phyloP scores from a whole-genome alignment of 2,797 vertebrate genomes.

The Silurus aristotelis region DNA sequence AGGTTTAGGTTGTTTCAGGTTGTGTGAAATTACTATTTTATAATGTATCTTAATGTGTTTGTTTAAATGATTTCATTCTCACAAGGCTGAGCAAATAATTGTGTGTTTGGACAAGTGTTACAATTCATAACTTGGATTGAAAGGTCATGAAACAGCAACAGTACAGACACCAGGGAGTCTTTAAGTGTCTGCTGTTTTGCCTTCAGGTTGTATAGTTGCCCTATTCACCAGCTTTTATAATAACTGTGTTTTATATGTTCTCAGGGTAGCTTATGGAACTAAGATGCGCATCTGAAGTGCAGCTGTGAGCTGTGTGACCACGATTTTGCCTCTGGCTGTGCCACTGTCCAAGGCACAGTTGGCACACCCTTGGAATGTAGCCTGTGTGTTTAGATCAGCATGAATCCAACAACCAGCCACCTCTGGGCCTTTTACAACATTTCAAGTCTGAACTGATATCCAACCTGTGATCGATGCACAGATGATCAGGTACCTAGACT shows the following conservation, averaged over 20 bases:
- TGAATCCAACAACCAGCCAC: not conserved
- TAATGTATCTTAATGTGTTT: not conserved
- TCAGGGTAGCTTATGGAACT: not conserved
- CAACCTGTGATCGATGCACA: not conserved
- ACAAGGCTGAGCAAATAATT: not conserved
- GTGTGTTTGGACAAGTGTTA: not conserved
- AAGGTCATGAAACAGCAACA: not conserved
- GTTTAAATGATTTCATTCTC: not conserved
- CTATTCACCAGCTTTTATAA: not conserved
- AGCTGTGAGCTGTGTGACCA: not conserved
- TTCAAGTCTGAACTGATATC: not conserved
- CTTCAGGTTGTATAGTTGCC: constrained; percentile 16
- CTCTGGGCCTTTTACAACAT: not conserved
- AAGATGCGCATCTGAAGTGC: constrained; percentile 3
- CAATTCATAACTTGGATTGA: not conserved
- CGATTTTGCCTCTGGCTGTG: constrained; percentile 1
- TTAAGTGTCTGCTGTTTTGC: not conserved
- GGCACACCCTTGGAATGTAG: not conserved
- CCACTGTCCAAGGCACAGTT: not conserved
- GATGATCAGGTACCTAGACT: not conserved
- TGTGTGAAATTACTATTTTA: not conserved
- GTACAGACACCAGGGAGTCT: not conserved
- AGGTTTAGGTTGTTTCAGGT: not conserved
- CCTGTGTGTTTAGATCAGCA: not conserved
- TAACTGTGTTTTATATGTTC: constrained; percentile 9